These are phyloP conservation scores for Sialia sialis DNA, from an alignment of 2,113 vertebrate genomes.

Conservation along the genomic window DNA sequence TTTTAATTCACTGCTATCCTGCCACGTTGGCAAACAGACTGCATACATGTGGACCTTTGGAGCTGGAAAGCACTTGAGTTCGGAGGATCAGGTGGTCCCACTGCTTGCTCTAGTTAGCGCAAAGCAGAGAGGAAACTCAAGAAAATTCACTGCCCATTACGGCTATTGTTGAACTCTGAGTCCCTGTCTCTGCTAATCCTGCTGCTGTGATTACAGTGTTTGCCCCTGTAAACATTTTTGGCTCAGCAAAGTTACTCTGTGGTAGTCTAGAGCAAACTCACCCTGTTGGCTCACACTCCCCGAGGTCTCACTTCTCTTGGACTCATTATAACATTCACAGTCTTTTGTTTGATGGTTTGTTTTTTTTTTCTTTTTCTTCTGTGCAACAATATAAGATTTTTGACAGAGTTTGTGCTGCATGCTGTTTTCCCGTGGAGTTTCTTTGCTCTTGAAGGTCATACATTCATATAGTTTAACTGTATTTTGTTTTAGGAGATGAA, in stretches of 20 bases:
- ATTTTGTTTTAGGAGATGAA: background rate
- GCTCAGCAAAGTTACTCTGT: background rate
- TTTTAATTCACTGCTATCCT: background rate
- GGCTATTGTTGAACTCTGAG: background rate
- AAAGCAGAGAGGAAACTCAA: background rate
- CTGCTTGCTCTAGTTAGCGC: constrained; percentile 29
- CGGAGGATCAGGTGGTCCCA: constrained; percentile 35
- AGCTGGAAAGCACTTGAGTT: background rate
- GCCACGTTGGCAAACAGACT: background rate
- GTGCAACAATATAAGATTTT: background rate
- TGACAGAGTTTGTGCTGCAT: background rate
- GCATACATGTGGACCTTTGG: background rate
- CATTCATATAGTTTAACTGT: background rate
- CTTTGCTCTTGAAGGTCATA: background rate
- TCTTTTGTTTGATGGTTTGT: background rate
- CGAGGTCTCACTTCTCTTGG: background rate
- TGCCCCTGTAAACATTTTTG: background rate
- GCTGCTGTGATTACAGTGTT: background rate
- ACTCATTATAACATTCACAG: background rate
- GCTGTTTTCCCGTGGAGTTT: background rate
- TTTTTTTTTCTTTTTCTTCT: background rate
- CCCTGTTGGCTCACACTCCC: background rate
- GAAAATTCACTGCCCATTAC: background rate
- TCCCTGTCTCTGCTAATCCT: background rate
- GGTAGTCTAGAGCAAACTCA: background rate